These are phyloP conservation scores for Ophraella communa DNA, from an alignment of 2,888 invertebrate genomes.

Conservation along the genomic window DNA sequence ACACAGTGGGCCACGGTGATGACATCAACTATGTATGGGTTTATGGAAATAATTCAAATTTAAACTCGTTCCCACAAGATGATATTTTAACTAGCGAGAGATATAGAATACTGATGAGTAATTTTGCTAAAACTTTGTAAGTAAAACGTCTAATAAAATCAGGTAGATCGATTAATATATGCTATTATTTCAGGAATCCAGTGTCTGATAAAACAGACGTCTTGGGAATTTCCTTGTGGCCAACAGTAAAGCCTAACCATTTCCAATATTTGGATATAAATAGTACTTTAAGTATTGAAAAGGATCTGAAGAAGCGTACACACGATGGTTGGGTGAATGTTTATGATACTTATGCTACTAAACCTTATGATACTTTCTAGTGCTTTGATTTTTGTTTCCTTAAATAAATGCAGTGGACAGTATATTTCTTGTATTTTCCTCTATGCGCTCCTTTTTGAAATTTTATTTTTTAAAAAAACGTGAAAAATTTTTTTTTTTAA, in stretches of 20 bases:
- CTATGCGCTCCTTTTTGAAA: too few relatives aligned
- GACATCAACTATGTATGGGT: constrained; percentile 39
- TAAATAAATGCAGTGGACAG: too few relatives aligned
- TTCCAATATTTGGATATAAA: constrained; percentile 37
- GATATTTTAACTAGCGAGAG: constrained; percentile 27
- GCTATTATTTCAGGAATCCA: constrained; percentile 50
- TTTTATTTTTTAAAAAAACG: too few relatives aligned
- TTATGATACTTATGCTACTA: constrained; percentile 30
- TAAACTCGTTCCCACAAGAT: not conserved
- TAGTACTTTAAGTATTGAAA: constrained; percentile 29
- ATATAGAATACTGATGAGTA: constrained; percentile 59
- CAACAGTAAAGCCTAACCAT: constrained; percentile 24
- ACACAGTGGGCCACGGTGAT: constrained; percentile 40
- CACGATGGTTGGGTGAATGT: constrained; percentile 32
- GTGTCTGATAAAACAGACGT: constrained; percentile 40
- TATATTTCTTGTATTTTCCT: too few relatives aligned
- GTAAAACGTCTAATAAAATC: constrained; percentile 23
- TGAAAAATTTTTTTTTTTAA: too few relatives aligned
- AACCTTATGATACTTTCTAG: constrained; percentile 29
- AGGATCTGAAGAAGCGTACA: constrained; percentile 27
- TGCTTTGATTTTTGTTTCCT: not conserved
- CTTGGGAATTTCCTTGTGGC: constrained; percentile 32
- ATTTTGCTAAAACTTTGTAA: constrained; percentile 67
- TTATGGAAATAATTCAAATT: constrained; percentile 24
- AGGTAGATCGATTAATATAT: not conserved